Base-by-base conservation (phyloP, 2,888 invertebrate genomes). In the Pseudococcus viburni region DNA sequence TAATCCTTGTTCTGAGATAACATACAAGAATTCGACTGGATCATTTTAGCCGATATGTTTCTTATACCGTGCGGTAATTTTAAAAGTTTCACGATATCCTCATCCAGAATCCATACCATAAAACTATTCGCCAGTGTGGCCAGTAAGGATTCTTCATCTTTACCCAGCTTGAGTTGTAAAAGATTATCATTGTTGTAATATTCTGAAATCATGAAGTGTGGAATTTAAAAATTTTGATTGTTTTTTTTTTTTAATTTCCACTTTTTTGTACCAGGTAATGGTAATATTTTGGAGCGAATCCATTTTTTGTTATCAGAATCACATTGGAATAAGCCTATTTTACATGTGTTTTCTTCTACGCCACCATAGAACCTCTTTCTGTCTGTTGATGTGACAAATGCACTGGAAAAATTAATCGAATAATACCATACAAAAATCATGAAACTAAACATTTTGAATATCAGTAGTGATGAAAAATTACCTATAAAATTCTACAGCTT, bases 11-110 rank as follows among this genome's bases (percentile, higher is more conserved):
- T 95, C 51, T 96, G 96, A 90, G 98, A 98, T 90, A 99, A 94
- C 94, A 97, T 97, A 85, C 98, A 95, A 0, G 98, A 96, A 91
- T 97, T 98, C 0, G 97, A 97, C 90, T 95, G 94, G 90, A 97
- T 94, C 93, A 98, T 96, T 92, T 95, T 96, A 0, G 97, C 97
- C 4, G 97, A 96, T 86, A 99, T 98, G 91, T 99, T 99, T 80
- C 98, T 93, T 6, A 97, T 96, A 0, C 97, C 97, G 91, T 97
- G 96, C 0, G 96, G 96, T 22, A 97, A 91, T 46, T 94, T 93
- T 55, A 97, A 91, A 11, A 95, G 94, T 87, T 95, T 94, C 0
- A 95, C 90, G 46, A 93, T 92, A 0, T 92, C 91, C 88, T 93
- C 93, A 26, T 94, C 93, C 77, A 96, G 94, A 90, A 96, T 95